These are phyloP conservation scores for Gerris lacustris DNA, from an alignment of 2,888 invertebrate genomes.

Conservation along the genomic window DNA sequence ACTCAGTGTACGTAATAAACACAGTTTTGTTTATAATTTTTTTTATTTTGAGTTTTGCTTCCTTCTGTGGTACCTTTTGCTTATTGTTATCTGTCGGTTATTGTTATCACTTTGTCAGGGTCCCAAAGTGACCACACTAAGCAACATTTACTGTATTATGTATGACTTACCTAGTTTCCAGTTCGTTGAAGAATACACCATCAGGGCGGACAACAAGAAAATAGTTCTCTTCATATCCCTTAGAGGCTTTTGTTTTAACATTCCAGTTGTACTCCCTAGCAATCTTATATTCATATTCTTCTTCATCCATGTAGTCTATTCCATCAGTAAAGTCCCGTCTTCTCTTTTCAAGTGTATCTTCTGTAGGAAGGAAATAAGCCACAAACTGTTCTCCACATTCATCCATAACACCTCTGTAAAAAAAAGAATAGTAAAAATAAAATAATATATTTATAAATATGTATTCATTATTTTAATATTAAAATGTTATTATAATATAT, in stretches of 20 bases:
- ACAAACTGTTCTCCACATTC: slow-evolving; percentile 98
- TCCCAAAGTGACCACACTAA: too few species aligned
- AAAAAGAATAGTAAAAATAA: slow-evolving; percentile 18
- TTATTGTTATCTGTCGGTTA: too few species aligned
- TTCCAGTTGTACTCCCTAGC: slow-evolving; percentile 99
- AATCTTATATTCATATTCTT: slow-evolving; percentile 93
- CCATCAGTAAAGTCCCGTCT: slow-evolving; percentile 63
- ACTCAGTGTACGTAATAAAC: too few species aligned
- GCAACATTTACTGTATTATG: not conserved
- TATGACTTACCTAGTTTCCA: slow-evolving; percentile 57
- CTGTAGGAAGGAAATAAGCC: slow-evolving; percentile 93
- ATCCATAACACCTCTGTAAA: slow-evolving; percentile 90
- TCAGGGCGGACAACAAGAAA: slow-evolving; percentile 85
- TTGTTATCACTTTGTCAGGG: too few species aligned
- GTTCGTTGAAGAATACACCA: slow-evolving; percentile 85
- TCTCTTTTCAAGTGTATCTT: slow-evolving; percentile 80
- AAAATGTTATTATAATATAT: too few species aligned
- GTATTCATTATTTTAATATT: too few species aligned
- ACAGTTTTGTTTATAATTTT: too few species aligned
- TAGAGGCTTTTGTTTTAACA: slow-evolving; percentile 90
- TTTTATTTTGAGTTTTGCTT: too few species aligned
- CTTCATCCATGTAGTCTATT: slow-evolving; percentile 73
- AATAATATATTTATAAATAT: not conserved
- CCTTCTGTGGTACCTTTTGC: too few species aligned
- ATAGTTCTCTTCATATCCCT: slow-evolving; percentile 94